Evolutionary conservation across 2,888 invertebrate genomes (phyloP).

Genomic region (Drosophila gaucha): DNA sequence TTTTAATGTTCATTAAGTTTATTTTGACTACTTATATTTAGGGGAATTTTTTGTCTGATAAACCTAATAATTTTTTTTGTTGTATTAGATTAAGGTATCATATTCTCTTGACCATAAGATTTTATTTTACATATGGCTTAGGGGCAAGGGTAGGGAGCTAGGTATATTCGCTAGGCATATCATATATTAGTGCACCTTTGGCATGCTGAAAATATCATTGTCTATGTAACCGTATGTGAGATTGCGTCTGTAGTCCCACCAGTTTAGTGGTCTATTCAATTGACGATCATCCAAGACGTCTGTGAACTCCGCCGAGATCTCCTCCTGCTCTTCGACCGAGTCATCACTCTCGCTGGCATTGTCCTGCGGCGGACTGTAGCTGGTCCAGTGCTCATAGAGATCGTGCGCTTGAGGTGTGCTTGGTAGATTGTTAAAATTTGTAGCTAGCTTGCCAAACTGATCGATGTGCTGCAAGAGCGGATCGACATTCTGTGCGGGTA

Average conservation of each 20-base stretch:
- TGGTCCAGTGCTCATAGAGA: conserved; percentile 81
- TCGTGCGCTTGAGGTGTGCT: conserved; percentile 68
- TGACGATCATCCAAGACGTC: conserved; percentile 26
- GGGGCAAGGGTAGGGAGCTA: conserved; percentile 58
- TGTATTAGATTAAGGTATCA: neutral
- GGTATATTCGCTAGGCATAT: neutral
- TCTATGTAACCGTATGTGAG: conserved; percentile 81
- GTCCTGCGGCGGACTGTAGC: conserved; percentile 69
- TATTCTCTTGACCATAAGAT: neutral
- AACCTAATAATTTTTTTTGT: neutral
- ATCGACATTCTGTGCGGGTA: conserved; percentile 63
- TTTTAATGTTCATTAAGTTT: too few relatives aligned
- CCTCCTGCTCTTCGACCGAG: conserved; percentile 70
- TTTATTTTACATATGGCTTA: neutral
- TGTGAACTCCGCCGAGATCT: conserved; percentile 35
- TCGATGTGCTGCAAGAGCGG: conserved; percentile 81
- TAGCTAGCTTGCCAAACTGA: conserved; percentile 83
- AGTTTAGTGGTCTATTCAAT: conserved; percentile 38
- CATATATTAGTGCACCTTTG: conserved; percentile 61
- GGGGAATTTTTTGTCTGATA: too few relatives aligned
- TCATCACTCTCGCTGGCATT: conserved; percentile 45
- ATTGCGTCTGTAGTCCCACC: conserved; percentile 79
- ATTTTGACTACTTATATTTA: neutral
- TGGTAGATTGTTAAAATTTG: conserved; percentile 81
- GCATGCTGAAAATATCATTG: conserved; percentile 78